These are phyloP conservation scores for Zaprionus tsacasi DNA, from an alignment of 1,140 invertebrate genomes.

Conservation along the genomic window DNA sequence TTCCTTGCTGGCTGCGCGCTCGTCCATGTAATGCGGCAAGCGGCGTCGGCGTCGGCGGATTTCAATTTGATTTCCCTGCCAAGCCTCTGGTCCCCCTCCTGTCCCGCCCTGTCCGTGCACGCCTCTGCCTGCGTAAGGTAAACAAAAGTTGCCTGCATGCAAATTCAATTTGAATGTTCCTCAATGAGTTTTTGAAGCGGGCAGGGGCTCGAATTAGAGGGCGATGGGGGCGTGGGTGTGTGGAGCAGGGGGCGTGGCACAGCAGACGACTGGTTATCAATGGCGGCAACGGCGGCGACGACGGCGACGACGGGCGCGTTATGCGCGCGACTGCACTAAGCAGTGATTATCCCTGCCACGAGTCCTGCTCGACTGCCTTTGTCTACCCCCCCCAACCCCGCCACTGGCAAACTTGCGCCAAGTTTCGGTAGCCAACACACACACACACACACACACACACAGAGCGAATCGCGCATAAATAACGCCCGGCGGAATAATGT, in stretches of 20 bases:
- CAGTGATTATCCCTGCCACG: conserved; percentile 73
- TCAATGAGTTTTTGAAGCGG: conserved; percentile 56
- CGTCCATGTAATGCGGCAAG: conserved; percentile 47
- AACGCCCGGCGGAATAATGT: conserved; percentile 53
- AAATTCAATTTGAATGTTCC: conserved; percentile 82
- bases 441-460: conserved; percentile 30
- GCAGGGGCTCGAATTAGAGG: background rate
- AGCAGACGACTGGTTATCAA: conserved; percentile 56
- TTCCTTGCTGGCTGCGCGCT: conserved; percentile 31
- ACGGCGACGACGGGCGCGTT: conserved; percentile 43
- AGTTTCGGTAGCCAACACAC: conserved; percentile 50
- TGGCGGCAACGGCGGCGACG: conserved; percentile 10
- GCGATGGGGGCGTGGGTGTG: too few species aligned
- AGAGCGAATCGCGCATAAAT: conserved; percentile 40
- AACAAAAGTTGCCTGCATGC: conserved; percentile 77
- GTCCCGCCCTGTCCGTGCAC: conserved; percentile 24
- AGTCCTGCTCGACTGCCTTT: conserved; percentile 19
- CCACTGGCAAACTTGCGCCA: conserved; percentile 43
- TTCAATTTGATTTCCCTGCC: conserved; percentile 46
- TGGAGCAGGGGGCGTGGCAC: background rate
- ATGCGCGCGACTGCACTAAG: conserved; percentile 75
- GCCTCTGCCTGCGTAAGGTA: conserved; percentile 42
- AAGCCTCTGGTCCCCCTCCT: too few species aligned
- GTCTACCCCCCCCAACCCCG: background rate
- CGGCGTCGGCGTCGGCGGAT: conserved; percentile 16